Conservation (phyloP, 1,140 invertebrate genomes). For the Solenopsis invicta region DNA sequence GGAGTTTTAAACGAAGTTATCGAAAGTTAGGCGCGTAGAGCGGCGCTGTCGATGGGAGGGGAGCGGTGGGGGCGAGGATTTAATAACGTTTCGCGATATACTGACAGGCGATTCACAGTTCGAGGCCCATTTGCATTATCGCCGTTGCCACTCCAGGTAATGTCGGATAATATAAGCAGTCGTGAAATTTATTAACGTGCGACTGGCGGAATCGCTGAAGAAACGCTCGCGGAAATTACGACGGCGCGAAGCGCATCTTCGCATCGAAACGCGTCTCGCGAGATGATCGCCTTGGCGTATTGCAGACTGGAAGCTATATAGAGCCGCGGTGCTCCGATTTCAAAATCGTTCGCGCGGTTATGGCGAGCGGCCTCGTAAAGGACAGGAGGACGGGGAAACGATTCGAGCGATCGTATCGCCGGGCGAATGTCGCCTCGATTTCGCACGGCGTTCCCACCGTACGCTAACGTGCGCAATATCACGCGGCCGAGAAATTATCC, state of each 20-base stretch:
- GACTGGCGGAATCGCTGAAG: conserved; percentile 6
- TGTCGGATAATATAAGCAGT: conserved; percentile 19
- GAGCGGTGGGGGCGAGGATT: not conserved
- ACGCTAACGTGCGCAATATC: conserved; percentile 22
- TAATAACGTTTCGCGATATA: conserved; percentile 56
- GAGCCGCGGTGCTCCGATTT: not conserved
- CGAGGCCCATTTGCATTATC: conserved; percentile 65
- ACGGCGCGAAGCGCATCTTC: not conserved
- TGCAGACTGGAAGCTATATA: not conserved
- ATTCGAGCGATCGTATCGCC: conserved; percentile 38
- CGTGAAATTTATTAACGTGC: conserved; percentile 48
- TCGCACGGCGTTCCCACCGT: not conserved
- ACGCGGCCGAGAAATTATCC: conserved; percentile 39
- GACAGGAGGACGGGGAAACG: not conserved
- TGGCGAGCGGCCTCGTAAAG: conserved; percentile 36
- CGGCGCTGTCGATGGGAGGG: conserved; percentile 10
- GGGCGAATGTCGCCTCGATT: not conserved
- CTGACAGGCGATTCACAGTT: conserved; percentile 56
- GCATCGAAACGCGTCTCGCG: not conserved
- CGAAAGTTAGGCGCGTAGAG: conserved; percentile 42
- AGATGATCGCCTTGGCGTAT: conserved; percentile 21
- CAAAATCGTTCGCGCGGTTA: conserved; percentile 45
- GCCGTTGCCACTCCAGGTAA: conserved; percentile 5
- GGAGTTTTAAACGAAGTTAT: conserved; percentile 62
- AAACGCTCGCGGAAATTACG: not conserved